Percentiles rank a stretch among this genome's conserved stretches.
phyloP scores from a whole-genome alignment of 2,113 vertebrate species.

The Mobula hypostoma region DNA sequence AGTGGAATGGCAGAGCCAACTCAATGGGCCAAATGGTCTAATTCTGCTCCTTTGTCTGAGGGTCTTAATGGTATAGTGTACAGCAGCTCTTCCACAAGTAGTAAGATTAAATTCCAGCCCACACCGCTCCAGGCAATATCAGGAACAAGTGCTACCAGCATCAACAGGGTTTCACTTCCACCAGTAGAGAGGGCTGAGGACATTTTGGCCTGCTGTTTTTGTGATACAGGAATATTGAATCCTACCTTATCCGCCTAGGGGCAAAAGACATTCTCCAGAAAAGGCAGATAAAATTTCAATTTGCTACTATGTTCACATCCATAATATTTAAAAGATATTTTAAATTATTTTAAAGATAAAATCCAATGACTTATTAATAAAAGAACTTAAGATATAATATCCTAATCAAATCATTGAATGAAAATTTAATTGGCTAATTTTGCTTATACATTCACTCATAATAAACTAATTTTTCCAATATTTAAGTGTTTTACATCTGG shows the following conservation, averaged over 20 bases:
- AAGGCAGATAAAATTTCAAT: constrained; percentile 9
- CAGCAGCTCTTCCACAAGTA: too few species aligned
- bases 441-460: not conserved
- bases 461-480: not conserved
- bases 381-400: not conserved
- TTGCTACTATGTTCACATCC: not conserved
- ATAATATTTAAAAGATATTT: not conserved
- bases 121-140: not conserved
- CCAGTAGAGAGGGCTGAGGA: not conserved
- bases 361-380: constrained; percentile 13
- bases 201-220: not conserved
- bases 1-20: too few species aligned
- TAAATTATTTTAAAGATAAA: constrained; percentile 17
- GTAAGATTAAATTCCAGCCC: too few species aligned
- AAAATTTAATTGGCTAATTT: not conserved
- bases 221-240: not conserved
- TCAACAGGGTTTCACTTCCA: not conserved
- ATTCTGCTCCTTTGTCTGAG: too few species aligned
- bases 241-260: not conserved
- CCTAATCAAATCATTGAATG: not conserved
- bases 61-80: too few species aligned
- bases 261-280: not conserved
- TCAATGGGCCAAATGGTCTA: too few species aligned
- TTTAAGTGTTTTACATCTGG: not conserved
- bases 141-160: not conserved